A percentile compares a stretch with the other conserved stretches of the same genome.
Conservation (phyloP, 2,113 vertebrate species). For the Tympanuchus pallidicinctus region DNA sequence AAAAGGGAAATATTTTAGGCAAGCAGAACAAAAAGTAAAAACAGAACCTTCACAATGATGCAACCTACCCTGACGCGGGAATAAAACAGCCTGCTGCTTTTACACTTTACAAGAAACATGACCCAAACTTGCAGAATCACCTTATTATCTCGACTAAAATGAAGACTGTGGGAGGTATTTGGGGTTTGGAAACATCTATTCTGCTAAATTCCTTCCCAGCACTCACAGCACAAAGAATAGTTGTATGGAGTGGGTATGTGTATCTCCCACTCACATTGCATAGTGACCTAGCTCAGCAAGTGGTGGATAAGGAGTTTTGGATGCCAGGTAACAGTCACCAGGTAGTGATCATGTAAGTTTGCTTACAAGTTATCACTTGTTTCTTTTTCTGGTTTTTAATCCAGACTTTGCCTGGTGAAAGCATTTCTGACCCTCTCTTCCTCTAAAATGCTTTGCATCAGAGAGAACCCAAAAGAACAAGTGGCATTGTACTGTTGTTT, state of each 20-base stretch:
- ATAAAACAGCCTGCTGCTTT: background rate
- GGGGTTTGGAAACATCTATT: background rate
- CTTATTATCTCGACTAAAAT: background rate
- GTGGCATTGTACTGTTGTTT: background rate
- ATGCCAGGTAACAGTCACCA: background rate
- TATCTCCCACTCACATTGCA: fast-evolving
- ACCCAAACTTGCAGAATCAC: background rate
- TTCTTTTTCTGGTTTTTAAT: background rate
- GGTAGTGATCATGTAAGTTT: background rate
- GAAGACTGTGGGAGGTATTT: background rate
- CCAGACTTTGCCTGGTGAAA: background rate
- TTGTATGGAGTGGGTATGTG: fast-evolving
- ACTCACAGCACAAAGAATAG: fast-evolving
- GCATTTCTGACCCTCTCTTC: background rate
- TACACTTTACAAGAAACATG: fast-evolving
- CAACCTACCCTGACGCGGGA: background rate
- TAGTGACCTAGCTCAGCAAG: background rate
- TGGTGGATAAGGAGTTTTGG: fast-evolving
- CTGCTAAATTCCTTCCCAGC: background rate
- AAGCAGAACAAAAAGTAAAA: background rate
- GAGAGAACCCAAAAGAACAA: background rate
- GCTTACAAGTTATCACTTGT: background rate
- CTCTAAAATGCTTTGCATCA: background rate
- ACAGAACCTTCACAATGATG: background rate
- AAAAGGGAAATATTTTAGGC: background rate